These are phyloP conservation scores for Dryomyza anilis DNA, from an alignment of 2,888 invertebrate species.

Conservation along the genomic window DNA sequence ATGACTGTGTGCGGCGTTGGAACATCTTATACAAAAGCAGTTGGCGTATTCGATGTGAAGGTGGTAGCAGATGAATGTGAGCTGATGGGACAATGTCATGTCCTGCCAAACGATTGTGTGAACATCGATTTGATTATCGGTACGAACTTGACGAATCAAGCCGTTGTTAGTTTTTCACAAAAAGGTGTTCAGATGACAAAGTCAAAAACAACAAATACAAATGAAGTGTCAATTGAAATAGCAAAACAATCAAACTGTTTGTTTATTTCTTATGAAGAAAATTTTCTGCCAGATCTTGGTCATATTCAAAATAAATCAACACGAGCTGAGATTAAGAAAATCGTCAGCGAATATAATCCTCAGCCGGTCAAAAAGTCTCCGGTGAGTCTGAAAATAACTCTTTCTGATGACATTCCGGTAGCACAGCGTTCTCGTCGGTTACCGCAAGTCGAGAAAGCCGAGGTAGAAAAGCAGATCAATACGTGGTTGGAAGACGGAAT, in stretches of 20 bases:
- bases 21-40: too few species aligned
- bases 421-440: too few species aligned
- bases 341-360: too few species aligned
- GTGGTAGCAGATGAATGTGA: neutral
- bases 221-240: neutral
- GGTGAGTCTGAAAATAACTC: conserved; percentile 11
- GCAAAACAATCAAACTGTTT: too few species aligned
- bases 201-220: neutral
- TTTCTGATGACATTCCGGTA: conserved; percentile 22
- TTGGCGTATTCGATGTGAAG: neutral
- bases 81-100: neutral
- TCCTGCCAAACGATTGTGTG: neutral
- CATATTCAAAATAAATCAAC: neutral
- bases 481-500: too few species aligned
- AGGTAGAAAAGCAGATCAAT: too few species aligned
- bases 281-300: neutral
- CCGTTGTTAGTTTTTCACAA: too few species aligned
- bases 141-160: neutral
- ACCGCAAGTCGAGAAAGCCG: too few species aligned
- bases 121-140: neutral
- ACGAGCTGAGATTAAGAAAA: too few species aligned
- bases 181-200: neutral
- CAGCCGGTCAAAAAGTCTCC: too few species aligned
- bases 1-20: too few species aligned
- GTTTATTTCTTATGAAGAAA: too few species aligned